Evolutionary conservation across 2,113 vertebrate species (phyloP).

Genomic region (Isichthys henryi): DNA sequence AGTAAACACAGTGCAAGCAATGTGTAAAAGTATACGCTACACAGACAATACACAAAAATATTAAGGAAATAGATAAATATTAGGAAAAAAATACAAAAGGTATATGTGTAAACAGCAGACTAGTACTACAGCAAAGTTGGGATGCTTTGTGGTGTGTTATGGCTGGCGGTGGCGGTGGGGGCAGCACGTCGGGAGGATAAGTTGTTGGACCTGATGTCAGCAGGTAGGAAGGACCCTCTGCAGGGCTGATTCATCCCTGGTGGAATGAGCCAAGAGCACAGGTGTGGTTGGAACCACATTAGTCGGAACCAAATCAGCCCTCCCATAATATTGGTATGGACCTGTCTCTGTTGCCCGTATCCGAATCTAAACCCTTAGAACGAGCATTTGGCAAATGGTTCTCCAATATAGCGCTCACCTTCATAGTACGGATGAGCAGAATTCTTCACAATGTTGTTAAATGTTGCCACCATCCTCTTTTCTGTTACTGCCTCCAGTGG

Average conservation of each 20-base stretch:
- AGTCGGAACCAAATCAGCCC: not conserved
- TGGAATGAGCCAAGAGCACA: not conserved
- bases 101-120: not conserved
- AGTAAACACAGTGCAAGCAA: not conserved
- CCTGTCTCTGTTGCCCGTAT: not conserved
- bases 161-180: too few species aligned
- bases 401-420: not conserved
- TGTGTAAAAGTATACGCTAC: not conserved
- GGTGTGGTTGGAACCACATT: not conserved
- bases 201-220: not conserved
- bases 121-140: not conserved
- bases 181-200: not conserved
- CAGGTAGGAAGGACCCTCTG: not conserved
- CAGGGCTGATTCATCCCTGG: not conserved
- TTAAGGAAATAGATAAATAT: not conserved
- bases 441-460: not conserved
- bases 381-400: not conserved
- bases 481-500: not conserved
- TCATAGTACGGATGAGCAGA: not conserved
- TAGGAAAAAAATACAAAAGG: too few species aligned
- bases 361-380: not conserved
- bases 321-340: not conserved
- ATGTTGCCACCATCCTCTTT: not conserved
- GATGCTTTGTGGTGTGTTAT: not conserved
- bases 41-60: not conserved